Evolutionary conservation across 2,113 vertebrate genomes (phyloP), one percentile per base, ranked within the genome.

Genomic region (Stictonetta naevosa): DNA sequence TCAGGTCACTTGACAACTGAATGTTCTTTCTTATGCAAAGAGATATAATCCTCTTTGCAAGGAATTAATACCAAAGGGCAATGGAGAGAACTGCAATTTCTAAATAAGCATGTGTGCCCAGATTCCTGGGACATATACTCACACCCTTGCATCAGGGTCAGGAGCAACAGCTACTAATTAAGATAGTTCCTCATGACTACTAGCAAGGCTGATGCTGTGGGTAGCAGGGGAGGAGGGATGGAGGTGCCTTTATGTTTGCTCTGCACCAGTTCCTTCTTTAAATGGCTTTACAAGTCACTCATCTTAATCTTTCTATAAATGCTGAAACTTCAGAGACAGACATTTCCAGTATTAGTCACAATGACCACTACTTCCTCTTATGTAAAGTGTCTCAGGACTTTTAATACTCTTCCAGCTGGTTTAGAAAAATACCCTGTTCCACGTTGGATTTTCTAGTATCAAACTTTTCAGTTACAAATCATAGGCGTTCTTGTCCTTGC

Each of bases 31-130:
- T 88, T 88, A 68, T 64, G 79, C 72, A 92, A 93, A 81, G 44
- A 85, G 28, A 83, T 17, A 88, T 66, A 96, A 89, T 38, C 64
- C 52, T 83, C 68, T 83, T 86, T 72, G 34, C 52, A 86, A 80
- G 38, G 76, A 88, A 94, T 86, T 83, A 92, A 74, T 79, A 93
- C 68, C 60, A 60, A 90, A 88, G 88, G 68, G 75, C 76, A 88
- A 11, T 0, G 74, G 31, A 28, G 60, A 86, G 88, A 92, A 78
- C 60, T 92, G 76, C 69, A 86, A 75, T 94, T 94, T 93, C 90
- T 79, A 88, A 93, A 93, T 74, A 94, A 94, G 62, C n/a, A 88
- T 88, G 12, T 63, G 38, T 1, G 2, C 21, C 53, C 56, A 93
- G 18, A 90, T 96, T 93, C 90, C 88, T 93, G 42, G 48, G 83